Conservation (phyloP, 2,888 invertebrate species). For the Ctena decussata region DNA sequence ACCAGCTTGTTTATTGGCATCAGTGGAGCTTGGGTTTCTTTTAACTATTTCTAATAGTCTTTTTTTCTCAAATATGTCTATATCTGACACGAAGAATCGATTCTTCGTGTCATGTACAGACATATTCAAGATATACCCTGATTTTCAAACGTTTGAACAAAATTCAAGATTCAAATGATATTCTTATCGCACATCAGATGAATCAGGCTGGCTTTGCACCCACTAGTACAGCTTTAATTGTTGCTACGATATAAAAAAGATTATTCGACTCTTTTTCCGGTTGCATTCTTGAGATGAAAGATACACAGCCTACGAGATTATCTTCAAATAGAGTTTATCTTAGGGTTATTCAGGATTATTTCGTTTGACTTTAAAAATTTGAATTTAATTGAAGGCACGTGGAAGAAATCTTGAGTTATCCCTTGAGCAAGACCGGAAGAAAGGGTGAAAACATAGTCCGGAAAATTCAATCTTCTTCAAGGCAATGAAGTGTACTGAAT, state of each 20-base stretch:
- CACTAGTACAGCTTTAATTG: background rate
- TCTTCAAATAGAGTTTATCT: constrained; percentile 34
- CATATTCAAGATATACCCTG: no score
- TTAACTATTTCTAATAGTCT: no score
- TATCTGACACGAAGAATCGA: no score
- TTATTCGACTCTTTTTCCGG: background rate
- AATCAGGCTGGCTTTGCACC: background rate
- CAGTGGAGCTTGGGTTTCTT: no score
- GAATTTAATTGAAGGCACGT: constrained; percentile 70
- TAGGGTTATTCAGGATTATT: constrained; percentile 66
- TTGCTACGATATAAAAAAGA: background rate
- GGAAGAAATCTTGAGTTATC: constrained; percentile 57
- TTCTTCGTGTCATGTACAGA: no score
- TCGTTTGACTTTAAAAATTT: constrained; percentile 68
- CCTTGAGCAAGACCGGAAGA: constrained; percentile 41
- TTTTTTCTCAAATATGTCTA: no score
- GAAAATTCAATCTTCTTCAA: constrained; percentile 62
- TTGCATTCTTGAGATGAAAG: constrained; percentile 4
- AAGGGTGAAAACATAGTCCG: constrained; percentile 55
- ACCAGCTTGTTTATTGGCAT: no score
- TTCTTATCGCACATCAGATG: background rate
- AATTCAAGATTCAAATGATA: no score
- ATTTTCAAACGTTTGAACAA: no score
- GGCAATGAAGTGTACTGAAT: constrained; percentile 64
- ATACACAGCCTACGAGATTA: background rate